Evolutionary conservation across 2,888 invertebrate genomes (phyloP), one percentile per base, ranked within the genome.

Genomic region (Fragum whitleyi): DNA sequence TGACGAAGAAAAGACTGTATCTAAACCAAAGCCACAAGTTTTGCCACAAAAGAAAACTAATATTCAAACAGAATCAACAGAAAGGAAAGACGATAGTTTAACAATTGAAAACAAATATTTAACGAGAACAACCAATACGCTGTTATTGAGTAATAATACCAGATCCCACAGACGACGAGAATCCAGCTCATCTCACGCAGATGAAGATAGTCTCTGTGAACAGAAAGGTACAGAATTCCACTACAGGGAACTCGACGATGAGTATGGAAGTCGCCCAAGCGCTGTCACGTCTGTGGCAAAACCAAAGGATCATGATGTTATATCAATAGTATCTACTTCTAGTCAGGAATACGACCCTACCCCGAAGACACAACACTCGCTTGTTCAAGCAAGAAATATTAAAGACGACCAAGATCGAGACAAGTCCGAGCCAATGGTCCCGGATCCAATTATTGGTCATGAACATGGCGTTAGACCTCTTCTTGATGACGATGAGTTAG

Each of bases 381-480:
- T 77, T 2, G 74, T 73, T 23, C 70, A 65, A 16, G 53, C 73
- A 42, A 65, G 53, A 11, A 72, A 70, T 9, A 77, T 67, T 16
- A 55, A 65, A 7, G 74, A 79, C 2, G 78, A 79, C 39, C 75
- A 69, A 39, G 83, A 81, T 11, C 32, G 61, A 23, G 77, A 77
- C 9, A 81, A 74, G 5, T 67, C 81, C 3, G 73, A 75, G 14
- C 69, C 80, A 19, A 77, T 81, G 16, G 72, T 61, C 26, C 81
- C 88, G 26, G 93, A 93, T 74, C 87, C 92, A 26, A 96, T 96
- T 81, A 96, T 96, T 7, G 96, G 96, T 0, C 96, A 96, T 92
- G 96, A 96, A 87, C 96, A 96, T 88, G 97, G 97, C 0, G 96
- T 96, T 82, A 95, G 96, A 86, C 97, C 97, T 0, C 93, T 97